Evolutionary conservation across 2,888 invertebrate genomes (phyloP), one percentile per base, ranked within the genome.

Genomic region (Anthoptus insignis): DNA sequence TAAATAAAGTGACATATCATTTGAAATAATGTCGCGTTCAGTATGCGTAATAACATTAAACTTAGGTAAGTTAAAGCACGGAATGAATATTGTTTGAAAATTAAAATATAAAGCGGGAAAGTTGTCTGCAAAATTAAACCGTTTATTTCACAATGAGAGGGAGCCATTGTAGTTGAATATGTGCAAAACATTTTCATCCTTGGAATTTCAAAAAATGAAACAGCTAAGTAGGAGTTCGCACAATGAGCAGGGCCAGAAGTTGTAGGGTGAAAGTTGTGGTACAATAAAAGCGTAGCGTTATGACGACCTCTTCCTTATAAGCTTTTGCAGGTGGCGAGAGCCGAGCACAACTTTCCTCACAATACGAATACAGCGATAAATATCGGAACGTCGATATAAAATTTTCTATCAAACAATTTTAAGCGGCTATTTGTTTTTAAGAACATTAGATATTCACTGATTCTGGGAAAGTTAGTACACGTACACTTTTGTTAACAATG

Each of bases 301-400:
- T 47, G 76, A 74, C 76, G 71, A 66, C 75, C 76, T 77, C 79
- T 80, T 89, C 74, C 76, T 77, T 80, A 81, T 90, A 88, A 90
- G 85, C 87, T 74, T 77, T 78, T 76, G 73, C 88, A 88, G 89
- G 84, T 88, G 80, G 82, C 78, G 72, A 32, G 53, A 45, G 57
- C 34, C 34, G 66, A 61, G 63, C 66, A 61, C 71, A 80, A 76
- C 79, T 82, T 84, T 81, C 78, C 78, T 81, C 78, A 84, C 81
- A 82, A 81, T 80, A 73, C 70, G 66, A 73, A 56, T 73, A 73
- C 76, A 72, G 75, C 76, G 77, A 78, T 76, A 80, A 81, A 81
- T 81, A 82, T 79, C 67, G 70, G 72, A 73, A 70, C 79, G 80
- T 82, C 82, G 77, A 74, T 66, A 68, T 66, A 67, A 76, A 79